phyloP scores from a whole-genome alignment of 2,797 vertebrate genomes.

The Anabacerthia variegaticeps region DNA sequence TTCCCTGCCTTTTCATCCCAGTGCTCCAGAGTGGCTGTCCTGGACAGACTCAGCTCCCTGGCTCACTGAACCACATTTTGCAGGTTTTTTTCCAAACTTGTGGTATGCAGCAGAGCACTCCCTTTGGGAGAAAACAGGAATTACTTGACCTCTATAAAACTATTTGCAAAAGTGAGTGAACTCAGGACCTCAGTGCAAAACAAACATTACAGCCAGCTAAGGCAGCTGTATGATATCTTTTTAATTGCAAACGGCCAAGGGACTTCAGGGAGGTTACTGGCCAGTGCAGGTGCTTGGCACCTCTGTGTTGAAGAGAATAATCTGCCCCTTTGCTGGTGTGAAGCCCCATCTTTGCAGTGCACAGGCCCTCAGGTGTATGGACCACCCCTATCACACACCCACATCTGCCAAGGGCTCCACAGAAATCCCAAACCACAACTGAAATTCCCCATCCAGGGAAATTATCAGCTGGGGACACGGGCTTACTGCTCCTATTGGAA shows the following conservation, averaged over 20 bases:
- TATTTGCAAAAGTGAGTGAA: background rate
- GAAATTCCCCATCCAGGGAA: background rate
- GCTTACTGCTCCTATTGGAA: background rate
- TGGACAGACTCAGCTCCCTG: background rate
- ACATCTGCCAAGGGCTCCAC: background rate
- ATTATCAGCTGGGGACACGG: background rate
- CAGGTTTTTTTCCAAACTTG: background rate
- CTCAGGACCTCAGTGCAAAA: slow-evolving; percentile 20
- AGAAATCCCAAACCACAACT: background rate
- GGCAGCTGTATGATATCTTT: background rate
- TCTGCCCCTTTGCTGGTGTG: background rate
- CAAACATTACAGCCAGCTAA: background rate
- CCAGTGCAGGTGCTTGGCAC: background rate
- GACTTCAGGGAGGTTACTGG: background rate
- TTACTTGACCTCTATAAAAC: slow-evolving; percentile 16
- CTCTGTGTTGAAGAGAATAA: background rate
- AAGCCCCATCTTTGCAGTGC: background rate
- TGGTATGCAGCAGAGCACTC: background rate
- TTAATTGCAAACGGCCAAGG: background rate
- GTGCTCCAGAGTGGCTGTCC: background rate
- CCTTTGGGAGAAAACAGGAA: background rate
- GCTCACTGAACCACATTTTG: background rate
- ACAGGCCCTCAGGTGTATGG: rapidly evolving
- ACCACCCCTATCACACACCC: background rate
- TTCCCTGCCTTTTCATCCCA: background rate